Evolutionary conservation across 2,797 vertebrate species (phyloP).

Genomic region (Eleutherodactylus coqui): DNA sequence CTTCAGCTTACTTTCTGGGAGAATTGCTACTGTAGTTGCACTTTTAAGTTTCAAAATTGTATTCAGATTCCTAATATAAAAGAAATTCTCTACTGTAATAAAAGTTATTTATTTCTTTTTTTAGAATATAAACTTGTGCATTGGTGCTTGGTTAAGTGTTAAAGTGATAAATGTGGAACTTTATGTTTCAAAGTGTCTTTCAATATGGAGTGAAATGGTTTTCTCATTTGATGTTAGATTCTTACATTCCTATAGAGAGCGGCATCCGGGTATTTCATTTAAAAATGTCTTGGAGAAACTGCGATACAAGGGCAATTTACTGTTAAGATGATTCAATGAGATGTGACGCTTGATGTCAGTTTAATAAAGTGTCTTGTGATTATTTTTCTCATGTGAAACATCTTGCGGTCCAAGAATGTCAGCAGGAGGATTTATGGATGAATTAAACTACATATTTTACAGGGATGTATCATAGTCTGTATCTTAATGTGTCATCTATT

Average conservation of each 20-base stretch:
- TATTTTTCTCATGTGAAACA: slow-evolving; percentile 57
- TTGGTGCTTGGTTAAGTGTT: slow-evolving; percentile 16
- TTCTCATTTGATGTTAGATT: slow-evolving; percentile 19
- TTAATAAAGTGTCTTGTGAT: slow-evolving; percentile 59
- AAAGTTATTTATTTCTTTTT: slow-evolving; percentile 12
- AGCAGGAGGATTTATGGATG: slow-evolving; percentile 50
- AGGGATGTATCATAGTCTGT: slow-evolving; percentile 43
- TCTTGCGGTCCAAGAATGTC: slow-evolving; percentile 33
- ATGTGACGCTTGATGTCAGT: slow-evolving; percentile 50
- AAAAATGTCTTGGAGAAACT: slow-evolving; percentile 8
- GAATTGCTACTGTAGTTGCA: not conserved
- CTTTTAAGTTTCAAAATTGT: not conserved
- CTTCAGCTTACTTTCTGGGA: not conserved
- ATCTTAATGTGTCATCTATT: slow-evolving; percentile 52
- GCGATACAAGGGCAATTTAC: slow-evolving; percentile 35
- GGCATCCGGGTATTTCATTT: slow-evolving; percentile 19
- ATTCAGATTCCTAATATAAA: not conserved
- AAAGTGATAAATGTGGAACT: slow-evolving; percentile 5
- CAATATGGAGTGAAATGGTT: slow-evolving; percentile 3
- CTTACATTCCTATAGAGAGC: not conserved
- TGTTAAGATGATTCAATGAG: slow-evolving; percentile 51
- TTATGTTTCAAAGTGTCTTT: slow-evolving; percentile 9
- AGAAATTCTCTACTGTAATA: not conserved
- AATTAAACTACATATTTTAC: slow-evolving; percentile 50
- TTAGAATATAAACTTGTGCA: not conserved